Percentiles rank a stretch among this genome's conserved stretches.
phyloP scores from a whole-genome alignment of 2,113 vertebrate species.

The Anhinga rufa region DNA sequence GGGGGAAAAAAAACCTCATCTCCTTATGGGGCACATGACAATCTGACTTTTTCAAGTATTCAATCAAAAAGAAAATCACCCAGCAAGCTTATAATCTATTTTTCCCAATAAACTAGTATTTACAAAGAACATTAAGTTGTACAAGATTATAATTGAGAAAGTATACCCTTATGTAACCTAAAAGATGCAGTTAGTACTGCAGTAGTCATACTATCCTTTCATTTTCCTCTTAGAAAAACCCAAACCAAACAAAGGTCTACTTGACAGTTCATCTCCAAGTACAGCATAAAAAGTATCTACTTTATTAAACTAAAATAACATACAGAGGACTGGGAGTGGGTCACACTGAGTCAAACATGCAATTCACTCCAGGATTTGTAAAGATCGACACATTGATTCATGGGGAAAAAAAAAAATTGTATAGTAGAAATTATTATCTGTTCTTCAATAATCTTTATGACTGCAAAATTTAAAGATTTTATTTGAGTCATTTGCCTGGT shows the following conservation, averaged over 20 bases:
- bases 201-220: background rate
- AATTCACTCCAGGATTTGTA: background rate
- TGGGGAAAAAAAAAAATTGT: background rate
- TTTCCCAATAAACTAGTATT: background rate
- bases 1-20: no score
- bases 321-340: background rate
- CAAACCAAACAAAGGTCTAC: background rate
- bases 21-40: background rate
- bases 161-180: background rate
- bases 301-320: background rate
- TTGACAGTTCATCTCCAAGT: background rate
- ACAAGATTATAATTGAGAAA: background rate
- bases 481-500: background rate
- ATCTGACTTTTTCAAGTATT: background rate
- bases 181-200: background rate
- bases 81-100: background rate
- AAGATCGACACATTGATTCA: background rate
- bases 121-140: background rate
- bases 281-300: background rate
- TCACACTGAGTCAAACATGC: background rate
- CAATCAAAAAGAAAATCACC: background rate
- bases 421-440: background rate
- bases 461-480: background rate
- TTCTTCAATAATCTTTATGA: background rate
- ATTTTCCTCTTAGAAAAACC: background rate